Percentiles rank a stretch among this genome's conserved stretches.
Conservation (phyloP, 2,888 invertebrate species). For the Diaperis boleti region DNA sequence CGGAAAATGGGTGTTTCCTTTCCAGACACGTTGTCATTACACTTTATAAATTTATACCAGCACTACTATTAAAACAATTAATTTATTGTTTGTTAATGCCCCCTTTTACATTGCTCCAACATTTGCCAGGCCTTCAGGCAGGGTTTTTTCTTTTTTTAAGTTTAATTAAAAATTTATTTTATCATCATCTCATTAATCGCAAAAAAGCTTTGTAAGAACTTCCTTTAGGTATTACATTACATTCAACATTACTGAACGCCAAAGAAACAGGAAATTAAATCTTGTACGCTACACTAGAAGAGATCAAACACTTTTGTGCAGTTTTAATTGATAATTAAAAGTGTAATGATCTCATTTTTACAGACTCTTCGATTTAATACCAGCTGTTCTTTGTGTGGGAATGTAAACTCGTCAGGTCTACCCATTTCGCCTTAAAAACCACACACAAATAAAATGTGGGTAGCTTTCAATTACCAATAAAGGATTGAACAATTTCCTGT, state of each 20-base stretch:
- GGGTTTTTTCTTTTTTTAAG: slow-evolving; percentile 10
- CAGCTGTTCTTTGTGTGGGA: slow-evolving; percentile 28
- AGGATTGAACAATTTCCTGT: slow-evolving; percentile 26
- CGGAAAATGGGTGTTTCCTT: slow-evolving; percentile 54
- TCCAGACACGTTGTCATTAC: slow-evolving; percentile 48
- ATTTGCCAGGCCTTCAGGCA: slow-evolving; percentile 5
- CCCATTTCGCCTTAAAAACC: slow-evolving; percentile 22
- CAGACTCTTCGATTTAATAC: slow-evolving; percentile 1
- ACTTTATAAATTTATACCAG: slow-evolving; percentile 43
- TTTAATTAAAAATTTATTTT: slow-evolving; percentile 36
- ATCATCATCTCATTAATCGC: slow-evolving; percentile 25
- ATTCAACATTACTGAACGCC: slow-evolving; percentile 14
- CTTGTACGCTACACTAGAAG: slow-evolving; percentile 26
- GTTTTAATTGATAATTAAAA: slow-evolving; percentile 36
- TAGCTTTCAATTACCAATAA: slow-evolving; percentile 21
- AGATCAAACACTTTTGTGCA: slow-evolving; percentile 34
- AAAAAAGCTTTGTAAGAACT: neutral
- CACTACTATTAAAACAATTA: slow-evolving; percentile 36
- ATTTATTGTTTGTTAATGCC: slow-evolving; percentile 27
- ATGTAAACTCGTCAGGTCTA: slow-evolving; percentile 25
- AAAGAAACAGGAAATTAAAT: slow-evolving; percentile 39
- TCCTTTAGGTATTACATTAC: slow-evolving; percentile 22
- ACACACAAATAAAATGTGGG: slow-evolving; percentile 20
- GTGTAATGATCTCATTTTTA: slow-evolving; percentile 34
- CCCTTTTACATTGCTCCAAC: slow-evolving; percentile 17